Evolutionary conservation across 2,888 invertebrate species (phyloP).

Genomic region (Conus canariensis): DNA sequence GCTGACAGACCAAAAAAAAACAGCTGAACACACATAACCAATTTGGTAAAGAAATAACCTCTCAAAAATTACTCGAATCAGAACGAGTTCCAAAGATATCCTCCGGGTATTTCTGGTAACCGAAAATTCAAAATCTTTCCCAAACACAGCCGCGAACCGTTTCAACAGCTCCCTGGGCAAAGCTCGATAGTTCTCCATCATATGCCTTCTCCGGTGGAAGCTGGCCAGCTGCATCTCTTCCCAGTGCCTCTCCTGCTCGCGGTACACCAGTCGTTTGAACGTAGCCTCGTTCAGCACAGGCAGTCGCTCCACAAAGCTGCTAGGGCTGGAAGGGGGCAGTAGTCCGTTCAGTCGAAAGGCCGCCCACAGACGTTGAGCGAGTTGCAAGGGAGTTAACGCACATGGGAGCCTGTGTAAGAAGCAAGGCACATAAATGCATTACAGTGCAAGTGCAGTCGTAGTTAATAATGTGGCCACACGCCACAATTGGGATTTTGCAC

Average conservation of each 20-base stretch:
- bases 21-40: no score
- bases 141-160: not conserved
- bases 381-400: conserved; percentile 33
- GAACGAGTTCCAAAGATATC: not conserved
- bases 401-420: conserved; percentile 30
- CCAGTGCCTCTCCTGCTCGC: conserved; percentile 26
- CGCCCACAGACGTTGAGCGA: conserved; percentile 54
- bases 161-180: not conserved
- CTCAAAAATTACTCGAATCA: no score
- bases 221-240: conserved; percentile 1
- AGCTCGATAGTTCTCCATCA: not conserved
- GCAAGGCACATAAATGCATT: no score
- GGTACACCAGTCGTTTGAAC: conserved; percentile 26
- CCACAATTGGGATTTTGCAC: no score
- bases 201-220: not conserved
- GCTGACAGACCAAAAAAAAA: no score
- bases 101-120: conserved; percentile 8
- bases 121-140: conserved; percentile 32
- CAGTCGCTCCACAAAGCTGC: not conserved
- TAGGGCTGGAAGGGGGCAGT: conserved; percentile 41
- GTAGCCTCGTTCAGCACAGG: not conserved
- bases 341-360: conserved; percentile 57
- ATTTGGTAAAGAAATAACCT: no score
- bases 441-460: no score
- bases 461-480: no score